A percentile compares a stretch with the other conserved stretches of the same genome.
Conservation (phyloP, 2,888 invertebrate species). For the Eilema sororculum region DNA sequence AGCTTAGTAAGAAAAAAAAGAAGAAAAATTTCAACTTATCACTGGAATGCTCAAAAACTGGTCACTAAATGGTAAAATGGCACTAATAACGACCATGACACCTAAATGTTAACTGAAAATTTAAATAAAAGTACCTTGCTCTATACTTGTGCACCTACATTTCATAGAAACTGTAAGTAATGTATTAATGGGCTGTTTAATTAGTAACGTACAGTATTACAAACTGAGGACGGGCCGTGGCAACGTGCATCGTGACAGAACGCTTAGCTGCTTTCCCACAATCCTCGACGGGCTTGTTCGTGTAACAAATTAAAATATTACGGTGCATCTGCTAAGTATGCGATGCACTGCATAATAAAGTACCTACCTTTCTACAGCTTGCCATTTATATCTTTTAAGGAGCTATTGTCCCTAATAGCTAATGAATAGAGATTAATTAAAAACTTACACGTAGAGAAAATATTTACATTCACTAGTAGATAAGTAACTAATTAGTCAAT, state of each 20-base stretch:
- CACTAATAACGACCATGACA: no score
- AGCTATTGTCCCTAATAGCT: neutral
- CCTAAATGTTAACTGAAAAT: neutral
- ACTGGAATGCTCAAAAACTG: neutral
- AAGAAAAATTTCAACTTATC: neutral
- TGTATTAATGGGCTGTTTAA: constrained; percentile 46
- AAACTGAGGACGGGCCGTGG: constrained; percentile 46
- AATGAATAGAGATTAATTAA: neutral
- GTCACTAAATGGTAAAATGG: neutral
- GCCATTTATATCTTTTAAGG: constrained; percentile 7
- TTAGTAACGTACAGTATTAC: constrained; percentile 44
- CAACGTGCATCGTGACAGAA: constrained; percentile 57
- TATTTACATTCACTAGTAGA: no score
- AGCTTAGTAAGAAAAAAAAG: no score
- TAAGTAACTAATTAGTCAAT: no score
- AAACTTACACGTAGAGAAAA: no score
- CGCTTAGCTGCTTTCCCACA: constrained; percentile 61
- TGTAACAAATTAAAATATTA: constrained; percentile 78
- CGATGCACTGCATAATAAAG: constrained; percentile 61
- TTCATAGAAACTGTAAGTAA: constrained; percentile 55
- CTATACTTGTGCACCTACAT: constrained; percentile 16
- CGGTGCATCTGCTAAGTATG: constrained; percentile 75
- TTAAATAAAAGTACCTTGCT: neutral
- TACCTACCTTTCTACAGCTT: constrained; percentile 31
- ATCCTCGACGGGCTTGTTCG: constrained; percentile 52